These are phyloP conservation scores for Podarcis cretensis DNA, from an alignment of 2,113 vertebrate species.

Conservation along the genomic window DNA sequence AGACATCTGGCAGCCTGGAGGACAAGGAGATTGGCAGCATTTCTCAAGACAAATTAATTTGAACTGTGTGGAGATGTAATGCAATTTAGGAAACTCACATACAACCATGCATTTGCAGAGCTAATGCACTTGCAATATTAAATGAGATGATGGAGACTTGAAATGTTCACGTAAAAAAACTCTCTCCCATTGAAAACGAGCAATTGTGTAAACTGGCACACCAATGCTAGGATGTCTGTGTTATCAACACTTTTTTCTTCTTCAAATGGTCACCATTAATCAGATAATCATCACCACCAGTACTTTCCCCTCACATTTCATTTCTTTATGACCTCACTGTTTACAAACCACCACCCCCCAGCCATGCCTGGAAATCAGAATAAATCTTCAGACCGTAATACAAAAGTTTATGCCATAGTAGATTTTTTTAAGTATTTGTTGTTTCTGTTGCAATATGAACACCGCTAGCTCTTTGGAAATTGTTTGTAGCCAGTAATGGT, in stretches of 20 bases:
- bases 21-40: neutral
- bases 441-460: no score
- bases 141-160: neutral
- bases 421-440: no score
- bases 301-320: no score
- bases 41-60: neutral
- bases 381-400: no score
- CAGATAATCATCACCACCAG: no score
- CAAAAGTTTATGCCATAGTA: no score
- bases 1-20: constrained; percentile 2
- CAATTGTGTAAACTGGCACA: neutral
- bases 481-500: no score
- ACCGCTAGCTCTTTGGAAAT: no score
- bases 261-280: no score
- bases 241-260: no score
- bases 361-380: no score
- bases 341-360: no score
- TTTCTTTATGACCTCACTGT: neutral
- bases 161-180: neutral
- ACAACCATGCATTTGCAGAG: neutral
- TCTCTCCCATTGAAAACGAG: neutral
- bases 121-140: neutral
- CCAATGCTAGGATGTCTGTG: neutral
- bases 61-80: neutral
- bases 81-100: neutral